Conservation (phyloP, 2,113 vertebrate genomes). For the Clupea harengus region DNA sequence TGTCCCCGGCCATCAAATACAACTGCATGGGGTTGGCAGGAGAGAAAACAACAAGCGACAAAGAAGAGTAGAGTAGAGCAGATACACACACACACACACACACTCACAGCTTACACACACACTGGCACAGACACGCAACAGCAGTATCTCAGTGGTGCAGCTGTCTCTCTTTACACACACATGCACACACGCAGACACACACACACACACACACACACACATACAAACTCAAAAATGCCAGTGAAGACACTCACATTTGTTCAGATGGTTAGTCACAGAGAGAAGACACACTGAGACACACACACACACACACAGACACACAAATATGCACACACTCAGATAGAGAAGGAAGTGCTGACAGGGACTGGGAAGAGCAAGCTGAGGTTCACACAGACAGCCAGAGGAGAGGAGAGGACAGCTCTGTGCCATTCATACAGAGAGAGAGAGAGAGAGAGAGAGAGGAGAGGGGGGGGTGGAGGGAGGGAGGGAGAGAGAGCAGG, state of each 20-base stretch:
- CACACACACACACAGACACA: neutral
- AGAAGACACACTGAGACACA: neutral
- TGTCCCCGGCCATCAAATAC: slow-evolving; percentile 93
- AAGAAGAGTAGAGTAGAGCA: slow-evolving; percentile 72
- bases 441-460: neutral
- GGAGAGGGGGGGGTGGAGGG: neutral
- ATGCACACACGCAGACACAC: neutral
- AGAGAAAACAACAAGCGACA: slow-evolving; percentile 64
- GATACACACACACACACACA: slow-evolving; percentile 55
- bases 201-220: neutral
- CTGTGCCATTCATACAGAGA: neutral
- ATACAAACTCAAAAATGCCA: neutral
- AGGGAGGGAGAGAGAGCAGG: neutral
- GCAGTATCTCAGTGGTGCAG: neutral
- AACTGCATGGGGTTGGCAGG: slow-evolving; percentile 82
- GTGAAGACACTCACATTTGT: neutral
- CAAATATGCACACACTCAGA: neutral
- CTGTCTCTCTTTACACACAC: neutral
- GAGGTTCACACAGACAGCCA: neutral
- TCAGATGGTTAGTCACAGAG: neutral
- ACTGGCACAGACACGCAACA: neutral
- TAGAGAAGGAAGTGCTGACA: neutral
- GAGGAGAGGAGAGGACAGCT: neutral
- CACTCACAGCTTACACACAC: slow-evolving; percentile 53
- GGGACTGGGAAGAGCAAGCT: neutral